phyloP scores from a whole-genome alignment of 2,888 invertebrate genomes.

The Platypus cylindrus region DNA sequence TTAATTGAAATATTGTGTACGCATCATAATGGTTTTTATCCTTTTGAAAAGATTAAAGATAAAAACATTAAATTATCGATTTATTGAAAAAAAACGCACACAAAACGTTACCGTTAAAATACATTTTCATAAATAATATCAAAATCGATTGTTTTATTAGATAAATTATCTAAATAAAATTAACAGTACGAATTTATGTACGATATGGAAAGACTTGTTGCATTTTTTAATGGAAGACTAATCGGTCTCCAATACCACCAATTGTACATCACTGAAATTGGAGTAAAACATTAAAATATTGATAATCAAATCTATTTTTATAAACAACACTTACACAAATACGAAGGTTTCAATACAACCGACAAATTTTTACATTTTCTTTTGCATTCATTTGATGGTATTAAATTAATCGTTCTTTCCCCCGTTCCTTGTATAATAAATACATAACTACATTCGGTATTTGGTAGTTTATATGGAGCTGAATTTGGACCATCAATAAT shows the following conservation, averaged over 20 bases:
- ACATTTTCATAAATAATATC: no score
- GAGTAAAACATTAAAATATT: constrained; percentile 16
- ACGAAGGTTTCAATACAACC: constrained; percentile 54
- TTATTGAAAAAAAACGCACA: no score
- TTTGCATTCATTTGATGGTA: constrained; percentile 66
- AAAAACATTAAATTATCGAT: no score
- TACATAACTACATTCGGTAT: constrained; percentile 71
- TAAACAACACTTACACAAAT: constrained; percentile 57
- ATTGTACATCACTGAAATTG: constrained; percentile 63
- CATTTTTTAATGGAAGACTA: constrained; percentile 47
- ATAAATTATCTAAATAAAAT: constrained; percentile 20
- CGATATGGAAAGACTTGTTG: constrained; percentile 48
- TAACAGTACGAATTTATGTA: constrained; percentile 64
- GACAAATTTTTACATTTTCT: constrained; percentile 58
- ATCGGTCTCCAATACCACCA: constrained; percentile 74
- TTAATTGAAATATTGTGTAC: no score
- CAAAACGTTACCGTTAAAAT: no score
- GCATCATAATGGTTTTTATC: no score
- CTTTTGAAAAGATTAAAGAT: no score
- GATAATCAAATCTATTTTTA: no score
- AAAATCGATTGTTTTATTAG: no score
- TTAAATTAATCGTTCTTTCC: constrained; percentile 54
- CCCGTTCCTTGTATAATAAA: constrained; percentile 64
- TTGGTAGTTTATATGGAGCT: constrained; percentile 54
- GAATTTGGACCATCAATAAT: constrained; percentile 62